Base-by-base conservation (phyloP, 2,797 vertebrate species). In the Cygnus olor region DNA sequence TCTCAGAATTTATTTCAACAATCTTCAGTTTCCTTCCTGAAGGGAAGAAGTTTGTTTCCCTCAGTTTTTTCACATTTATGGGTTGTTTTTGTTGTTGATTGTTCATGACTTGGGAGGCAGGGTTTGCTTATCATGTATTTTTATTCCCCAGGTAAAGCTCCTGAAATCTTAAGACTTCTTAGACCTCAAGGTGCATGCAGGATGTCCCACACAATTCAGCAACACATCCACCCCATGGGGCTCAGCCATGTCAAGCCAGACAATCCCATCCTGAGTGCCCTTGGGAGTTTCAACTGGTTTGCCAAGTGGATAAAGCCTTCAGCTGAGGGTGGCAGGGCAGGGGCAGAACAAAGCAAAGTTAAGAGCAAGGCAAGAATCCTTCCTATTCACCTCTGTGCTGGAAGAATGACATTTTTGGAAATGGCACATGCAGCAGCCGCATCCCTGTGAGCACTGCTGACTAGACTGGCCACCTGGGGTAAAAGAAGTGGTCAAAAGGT, bases 171-270 rank as follows among this genome's bases (percentile, higher is more conserved):
- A 63, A 42, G 25, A 63, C 65, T 83, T 4, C 36, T 40, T 27
- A 65, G 64, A 60, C 6, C 10, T 69, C 60, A 38, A 16, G 10
- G 20, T 34, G 3, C 61, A 10, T 18, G 25, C 40, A 56, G 36
- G 10, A 21, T 80, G 15, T 7, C 11, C 34, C 25, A 24, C 1
- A 1, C 15, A 18, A 69, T 80, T 80, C 45, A 85, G 60, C 18
- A 77, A 19, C 13, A 32, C 8, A 12, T 30, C 20, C 36, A 72
- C 2, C 1, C 34, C 16, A 4, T 0, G 2, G 14, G 24, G 4
- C n/a, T 88, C 42, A 40, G 13, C 47, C 84, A 36, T 92, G 36
- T 24, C 34, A 66, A 80, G 27, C 2, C 18, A 25, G 36, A 14
- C 36, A 57, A 57, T 83, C n/a, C 47, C 38, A 91, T 21, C 3